Base-by-base conservation (phyloP, 2,113 vertebrate genomes). In the Haemorhous mexicanus region DNA sequence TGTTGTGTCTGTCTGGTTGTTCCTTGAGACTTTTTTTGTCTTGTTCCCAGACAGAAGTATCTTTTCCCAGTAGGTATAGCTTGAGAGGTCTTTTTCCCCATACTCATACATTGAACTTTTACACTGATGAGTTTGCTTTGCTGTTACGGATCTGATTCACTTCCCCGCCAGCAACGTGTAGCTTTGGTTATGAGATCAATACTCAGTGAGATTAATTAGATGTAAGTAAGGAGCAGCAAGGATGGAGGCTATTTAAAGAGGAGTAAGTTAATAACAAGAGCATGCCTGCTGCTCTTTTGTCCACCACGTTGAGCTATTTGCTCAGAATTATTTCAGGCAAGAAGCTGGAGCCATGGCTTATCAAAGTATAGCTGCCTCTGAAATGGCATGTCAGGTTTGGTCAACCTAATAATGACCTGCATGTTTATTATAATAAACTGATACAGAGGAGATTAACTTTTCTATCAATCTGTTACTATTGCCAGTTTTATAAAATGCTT, bases 131-230 rank as follows among this genome's bases (percentile, higher is more conserved):
- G n/a, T 84, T 94, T 74, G 53, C 49, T 90, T 86, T 87, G 41
- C 82, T 87, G 37, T 69, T 61, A 67, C 0, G 0, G 52, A 44
- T 85, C 84, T 76, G 89, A 52, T 83, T 96, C 39, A 33, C 67
- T 95, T 82, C 61, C 39, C 52, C 69, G 78, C 52, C n/a, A 92
- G 41, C 49, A 95, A 27, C n/a, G 13, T 56, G 41, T 32, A 78
- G 62, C 47, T 93, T 90, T 95, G 73, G 41, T 90, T 70, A 49
- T 53, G 85, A 93, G 75, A 93, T 86, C 81, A 73, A 56, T 93
- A 56, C 72, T 64, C 70, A 41, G 50, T 76, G 76, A 94, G 87
- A 78, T 95, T 75, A 94, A 94, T 84, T 75, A 74, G 80, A 58
- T 80, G 73, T 56, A 89, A 86, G 58, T 55, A 84, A 84, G 62